Conservation (phyloP, 2,113 vertebrate genomes). For the Chauna torquata region DNA sequence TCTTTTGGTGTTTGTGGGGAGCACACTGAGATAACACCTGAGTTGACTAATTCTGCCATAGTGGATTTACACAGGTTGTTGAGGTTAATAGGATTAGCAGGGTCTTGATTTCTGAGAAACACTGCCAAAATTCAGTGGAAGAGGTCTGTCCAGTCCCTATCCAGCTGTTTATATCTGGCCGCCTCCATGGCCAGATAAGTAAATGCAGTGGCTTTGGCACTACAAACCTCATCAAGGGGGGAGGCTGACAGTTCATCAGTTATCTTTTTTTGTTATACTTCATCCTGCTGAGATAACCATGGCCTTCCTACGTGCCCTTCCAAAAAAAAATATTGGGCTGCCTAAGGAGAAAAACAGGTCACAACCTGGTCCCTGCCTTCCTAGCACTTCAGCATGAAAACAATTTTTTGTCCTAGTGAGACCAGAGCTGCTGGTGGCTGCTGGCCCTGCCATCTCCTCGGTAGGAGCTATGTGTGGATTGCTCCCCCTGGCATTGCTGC, state of each 20-base stretch:
- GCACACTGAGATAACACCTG: background rate
- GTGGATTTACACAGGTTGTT: background rate
- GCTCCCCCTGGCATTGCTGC: background rate
- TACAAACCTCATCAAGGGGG: background rate
- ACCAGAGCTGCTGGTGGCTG: background rate
- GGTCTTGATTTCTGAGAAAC: background rate
- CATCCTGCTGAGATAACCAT: background rate
- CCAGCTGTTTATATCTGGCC: background rate
- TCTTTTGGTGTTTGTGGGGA: background rate
- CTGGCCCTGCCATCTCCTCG: fast-evolving
- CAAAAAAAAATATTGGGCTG: background rate
- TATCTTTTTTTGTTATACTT: background rate
- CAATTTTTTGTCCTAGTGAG: fast-evolving
- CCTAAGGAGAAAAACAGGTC: background rate
- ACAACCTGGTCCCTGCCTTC: background rate
- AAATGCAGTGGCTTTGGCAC: background rate
- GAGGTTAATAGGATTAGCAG: background rate
- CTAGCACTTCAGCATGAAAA: background rate
- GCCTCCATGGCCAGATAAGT: background rate
- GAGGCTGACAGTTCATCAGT: background rate
- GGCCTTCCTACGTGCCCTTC: background rate
- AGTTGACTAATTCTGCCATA: background rate
- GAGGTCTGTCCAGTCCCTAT: background rate
- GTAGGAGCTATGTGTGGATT: background rate
- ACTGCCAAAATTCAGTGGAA: background rate